Evolutionary conservation across 2,888 invertebrate genomes (phyloP).

Genomic region (Liodrosophila aerea): DNA sequence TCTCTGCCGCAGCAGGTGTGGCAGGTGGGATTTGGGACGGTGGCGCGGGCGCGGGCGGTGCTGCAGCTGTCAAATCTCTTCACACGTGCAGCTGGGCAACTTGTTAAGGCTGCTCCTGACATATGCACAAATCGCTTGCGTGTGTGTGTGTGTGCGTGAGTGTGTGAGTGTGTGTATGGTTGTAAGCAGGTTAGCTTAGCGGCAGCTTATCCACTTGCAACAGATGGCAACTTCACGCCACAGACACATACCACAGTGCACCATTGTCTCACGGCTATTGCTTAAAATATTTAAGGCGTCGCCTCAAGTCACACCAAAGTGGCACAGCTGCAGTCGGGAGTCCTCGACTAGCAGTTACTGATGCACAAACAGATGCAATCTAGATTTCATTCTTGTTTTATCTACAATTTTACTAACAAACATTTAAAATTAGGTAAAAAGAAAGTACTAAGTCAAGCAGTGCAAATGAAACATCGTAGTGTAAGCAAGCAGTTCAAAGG

Average conservation of each 20-base stretch:
- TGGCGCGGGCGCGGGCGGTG: constrained; percentile 2
- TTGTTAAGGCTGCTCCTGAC: constrained; percentile 41
- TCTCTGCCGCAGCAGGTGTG: constrained; percentile 1
- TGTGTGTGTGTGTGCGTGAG: constrained; percentile 7
- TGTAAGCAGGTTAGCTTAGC: constrained; percentile 62
- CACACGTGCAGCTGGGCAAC: constrained; percentile 35
- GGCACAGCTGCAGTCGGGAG: constrained; percentile 2
- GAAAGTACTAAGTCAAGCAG: too few species aligned
- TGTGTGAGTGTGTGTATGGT: constrained; percentile 29
- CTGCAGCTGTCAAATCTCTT: constrained; percentile 44
- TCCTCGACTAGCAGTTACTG: background rate
- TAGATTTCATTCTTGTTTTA: too few species aligned
- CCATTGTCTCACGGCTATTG: constrained; percentile 10
- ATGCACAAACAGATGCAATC: too few species aligned
- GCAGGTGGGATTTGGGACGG: background rate
- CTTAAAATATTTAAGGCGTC: constrained; percentile 52
- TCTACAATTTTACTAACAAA: too few species aligned
- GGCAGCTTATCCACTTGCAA: constrained; percentile 62
- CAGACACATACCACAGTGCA: constrained; percentile 12
- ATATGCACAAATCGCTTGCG: constrained; percentile 41
- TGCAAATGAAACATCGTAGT: too few species aligned
- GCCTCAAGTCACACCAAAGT: constrained; percentile 1
- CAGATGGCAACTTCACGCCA: constrained; percentile 36
- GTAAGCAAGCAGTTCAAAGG: too few species aligned
- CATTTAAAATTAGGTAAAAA: too few species aligned